Base-by-base conservation (phyloP, 2,113 vertebrate species). In the Ibidorhyncha struthersii region DNA sequence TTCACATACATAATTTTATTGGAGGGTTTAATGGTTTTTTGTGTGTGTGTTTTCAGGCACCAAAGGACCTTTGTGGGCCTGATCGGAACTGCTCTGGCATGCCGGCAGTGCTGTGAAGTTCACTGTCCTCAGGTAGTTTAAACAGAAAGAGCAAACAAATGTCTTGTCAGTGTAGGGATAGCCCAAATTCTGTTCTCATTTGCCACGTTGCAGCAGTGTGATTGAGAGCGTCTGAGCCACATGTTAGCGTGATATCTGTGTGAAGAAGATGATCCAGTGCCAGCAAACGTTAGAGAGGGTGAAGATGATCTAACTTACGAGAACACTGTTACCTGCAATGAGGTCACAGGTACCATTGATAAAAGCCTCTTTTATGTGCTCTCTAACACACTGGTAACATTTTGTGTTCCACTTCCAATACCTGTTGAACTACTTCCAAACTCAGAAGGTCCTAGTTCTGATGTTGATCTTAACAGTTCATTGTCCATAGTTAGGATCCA, bases 61-160 rank as follows among this genome's bases (percentile, higher is more conserved):
- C 22, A 23, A 16, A 85, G 52, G 62, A 49, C 4, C 3, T 61
- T 52, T 53, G 41, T 45, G 80, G 40, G 50, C 58, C 63, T 3
- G 2, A 20, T 23, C 1, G 2, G 84, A 76, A 11, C 45, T 73
- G 36, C 53, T 72, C 27, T 49, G 53, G 61, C 70, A 43, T 38
- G 32, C 23, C 1, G 2, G 22, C 34, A 19, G 49, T 17, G 36
- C 71, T 55, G 32, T 53, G 9, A 55, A 30, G 41, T 86, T 92
- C 85, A 43, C 41, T 49, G 71, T 59, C 58, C 76, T 90, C 3
- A 0, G 6, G 32, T n/a, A 62, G 10, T 90, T 96, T 59, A 86
- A 92, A 93, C 59, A 94, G 47, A 73, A 90, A 79, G 43, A 85
- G 18, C 67, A 95, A 88, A 96, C 71, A 90, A 88, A 74, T 47